Evolutionary conservation across 2,888 invertebrate species (phyloP).

Genomic region (Myopa tessellatipennis): DNA sequence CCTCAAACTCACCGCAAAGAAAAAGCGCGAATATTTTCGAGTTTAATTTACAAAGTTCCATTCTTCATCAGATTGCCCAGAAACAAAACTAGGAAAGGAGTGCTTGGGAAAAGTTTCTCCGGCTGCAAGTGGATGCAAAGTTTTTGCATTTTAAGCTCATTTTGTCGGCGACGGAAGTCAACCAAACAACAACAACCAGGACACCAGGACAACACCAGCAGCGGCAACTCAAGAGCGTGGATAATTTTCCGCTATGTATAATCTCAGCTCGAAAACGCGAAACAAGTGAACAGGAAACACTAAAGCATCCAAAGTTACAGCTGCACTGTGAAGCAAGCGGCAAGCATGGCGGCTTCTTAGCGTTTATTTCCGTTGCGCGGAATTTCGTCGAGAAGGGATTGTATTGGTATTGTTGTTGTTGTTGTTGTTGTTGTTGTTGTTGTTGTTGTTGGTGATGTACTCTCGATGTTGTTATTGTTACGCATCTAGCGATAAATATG

Average conservation of each 20-base stretch:
- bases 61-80: slow-evolving; percentile 1
- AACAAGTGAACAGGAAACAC: slow-evolving; percentile 38
- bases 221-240: slow-evolving; percentile 1
- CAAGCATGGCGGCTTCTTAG: not conserved
- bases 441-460: not conserved
- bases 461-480: not conserved
- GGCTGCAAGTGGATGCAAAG: slow-evolving; percentile 10
- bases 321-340: not conserved
- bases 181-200: slow-evolving; percentile 14
- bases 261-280: slow-evolving; percentile 1
- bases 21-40: not conserved
- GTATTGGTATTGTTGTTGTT: not conserved
- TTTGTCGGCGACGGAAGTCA: slow-evolving; percentile 32
- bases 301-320: slow-evolving; percentile 20
- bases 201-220: slow-evolving; percentile 8
- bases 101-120: not conserved
- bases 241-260: slow-evolving; percentile 32
- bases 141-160: slow-evolving; percentile 39
- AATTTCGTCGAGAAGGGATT: not conserved
- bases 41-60: slow-evolving; percentile 27
- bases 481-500: slow-evolving; percentile 32
- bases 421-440: slow-evolving; percentile 25
- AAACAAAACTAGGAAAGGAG: not conserved
- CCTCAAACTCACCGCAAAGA: not conserved
- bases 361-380: slow-evolving; percentile 24